Conservation (phyloP, 2,113 vertebrate genomes). For the Zosterops borbonicus region DNA sequence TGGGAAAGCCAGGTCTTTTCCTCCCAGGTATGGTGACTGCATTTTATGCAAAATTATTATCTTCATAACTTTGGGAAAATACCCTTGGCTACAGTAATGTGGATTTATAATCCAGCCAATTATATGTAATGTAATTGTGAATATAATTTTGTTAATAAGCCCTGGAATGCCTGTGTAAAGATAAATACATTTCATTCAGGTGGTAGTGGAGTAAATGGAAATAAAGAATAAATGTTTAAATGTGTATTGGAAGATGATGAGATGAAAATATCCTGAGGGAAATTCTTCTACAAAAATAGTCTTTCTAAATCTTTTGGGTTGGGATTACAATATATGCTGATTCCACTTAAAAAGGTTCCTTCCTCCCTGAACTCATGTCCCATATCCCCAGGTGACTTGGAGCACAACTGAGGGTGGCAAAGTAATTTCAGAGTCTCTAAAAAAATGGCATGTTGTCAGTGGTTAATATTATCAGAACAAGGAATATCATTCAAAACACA, state of each 20-base stretch:
- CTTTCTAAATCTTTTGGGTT: neutral
- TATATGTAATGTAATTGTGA: neutral
- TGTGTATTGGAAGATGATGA: neutral
- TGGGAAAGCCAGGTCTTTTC: constrained; percentile 80
- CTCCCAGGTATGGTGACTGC: constrained; percentile 72
- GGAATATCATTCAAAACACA: neutral
- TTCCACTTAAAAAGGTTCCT: neutral
- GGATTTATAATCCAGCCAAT: neutral
- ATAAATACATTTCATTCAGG: neutral
- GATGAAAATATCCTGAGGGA: neutral
- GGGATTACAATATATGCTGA: neutral
- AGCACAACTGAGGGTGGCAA: neutral
- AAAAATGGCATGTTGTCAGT: neutral
- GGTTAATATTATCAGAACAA: neutral
- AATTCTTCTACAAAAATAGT: neutral
- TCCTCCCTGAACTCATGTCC: neutral
- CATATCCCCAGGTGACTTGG: neutral
- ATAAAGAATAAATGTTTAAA: neutral
- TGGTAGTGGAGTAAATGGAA: neutral
- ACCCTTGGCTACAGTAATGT: neutral
- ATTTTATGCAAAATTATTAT: neutral
- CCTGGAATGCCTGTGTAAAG: neutral
- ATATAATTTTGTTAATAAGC: neutral
- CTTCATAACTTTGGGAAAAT: neutral
- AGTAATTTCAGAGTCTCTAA: neutral